Evolutionary conservation across 37 sponge, comb jelly and placozoan genomes (phyloP).

Genomic region (Spongilla lacustris): DNA sequence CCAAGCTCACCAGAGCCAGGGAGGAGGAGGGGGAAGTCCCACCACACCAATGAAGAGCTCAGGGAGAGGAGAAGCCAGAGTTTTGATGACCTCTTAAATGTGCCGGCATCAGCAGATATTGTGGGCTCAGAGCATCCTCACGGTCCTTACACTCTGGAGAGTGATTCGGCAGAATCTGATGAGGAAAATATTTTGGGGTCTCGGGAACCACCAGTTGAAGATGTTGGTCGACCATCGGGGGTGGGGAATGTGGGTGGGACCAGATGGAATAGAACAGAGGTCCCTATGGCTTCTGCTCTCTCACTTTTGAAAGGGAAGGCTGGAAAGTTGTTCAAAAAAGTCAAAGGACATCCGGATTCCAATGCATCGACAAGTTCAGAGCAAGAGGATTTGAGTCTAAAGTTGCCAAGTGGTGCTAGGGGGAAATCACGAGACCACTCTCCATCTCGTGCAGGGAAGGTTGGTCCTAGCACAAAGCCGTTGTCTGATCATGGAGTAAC

Average conservation of each 20-base stretch:
- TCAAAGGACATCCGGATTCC: not conserved
- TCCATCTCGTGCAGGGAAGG: not conserved
- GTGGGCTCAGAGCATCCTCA: not conserved
- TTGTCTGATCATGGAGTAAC: not conserved
- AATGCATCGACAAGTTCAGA: not conserved
- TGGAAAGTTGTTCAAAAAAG: not conserved
- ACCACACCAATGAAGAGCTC: not conserved
- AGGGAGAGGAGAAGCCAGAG: conserved; percentile 26
- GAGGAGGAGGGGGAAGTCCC: not conserved
- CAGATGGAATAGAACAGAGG: not conserved
- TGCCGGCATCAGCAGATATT: not conserved
- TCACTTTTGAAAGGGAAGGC: not conserved
- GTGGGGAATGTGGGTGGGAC: not conserved
- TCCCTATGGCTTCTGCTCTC: not conserved
- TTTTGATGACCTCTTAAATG: conserved; percentile 17
- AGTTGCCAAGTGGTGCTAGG: not conserved
- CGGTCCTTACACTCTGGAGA: not conserved
- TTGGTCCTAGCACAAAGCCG: not conserved
- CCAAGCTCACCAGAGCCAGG: conserved; percentile 43
- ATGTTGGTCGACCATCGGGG: not conserved
- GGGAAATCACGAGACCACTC: not conserved
- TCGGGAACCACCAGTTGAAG: not conserved
- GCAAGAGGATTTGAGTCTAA: not conserved
- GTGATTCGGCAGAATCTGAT: not conserved
- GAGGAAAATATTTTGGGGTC: not conserved